Conservation (phyloP, 1,140 invertebrate species). For the Watersipora subatra region DNA sequence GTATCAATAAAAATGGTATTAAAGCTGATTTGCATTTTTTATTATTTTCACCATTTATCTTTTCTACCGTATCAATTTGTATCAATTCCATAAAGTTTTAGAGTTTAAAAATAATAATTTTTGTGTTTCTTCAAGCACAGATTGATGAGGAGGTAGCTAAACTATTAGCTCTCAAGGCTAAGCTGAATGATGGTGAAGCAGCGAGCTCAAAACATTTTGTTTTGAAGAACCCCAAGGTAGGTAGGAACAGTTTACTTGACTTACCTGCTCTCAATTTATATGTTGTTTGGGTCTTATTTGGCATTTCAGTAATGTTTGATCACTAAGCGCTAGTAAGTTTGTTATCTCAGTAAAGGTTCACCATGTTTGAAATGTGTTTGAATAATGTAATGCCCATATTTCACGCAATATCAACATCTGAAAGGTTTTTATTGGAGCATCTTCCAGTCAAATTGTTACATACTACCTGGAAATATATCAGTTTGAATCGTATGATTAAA, state of each 20-base stretch:
- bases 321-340: conserved; percentile 2
- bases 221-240: conserved; percentile 66
- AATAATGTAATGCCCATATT: neutral
- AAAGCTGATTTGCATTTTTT: no score
- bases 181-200: conserved; percentile 47
- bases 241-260: neutral
- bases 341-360: no score
- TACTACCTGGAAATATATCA: no score
- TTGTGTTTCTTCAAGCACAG: conserved; percentile 45
- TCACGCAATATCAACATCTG: neutral
- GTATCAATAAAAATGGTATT: no score
- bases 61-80: no score
- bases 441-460: no score
- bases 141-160: conserved; percentile 67
- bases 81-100: no score
- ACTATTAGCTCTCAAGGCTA: conserved; percentile 62
- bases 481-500: no score
- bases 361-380: neutral
- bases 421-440: no score
- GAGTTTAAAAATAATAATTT: no score
- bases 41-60: no score
- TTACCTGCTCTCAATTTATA: neutral
- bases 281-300: neutral
- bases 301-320: conserved; percentile 13
- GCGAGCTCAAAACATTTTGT: conserved; percentile 56